Evolutionary conservation across 1,140 invertebrate species (phyloP).

Genomic region (Bombus consobrinus): DNA sequence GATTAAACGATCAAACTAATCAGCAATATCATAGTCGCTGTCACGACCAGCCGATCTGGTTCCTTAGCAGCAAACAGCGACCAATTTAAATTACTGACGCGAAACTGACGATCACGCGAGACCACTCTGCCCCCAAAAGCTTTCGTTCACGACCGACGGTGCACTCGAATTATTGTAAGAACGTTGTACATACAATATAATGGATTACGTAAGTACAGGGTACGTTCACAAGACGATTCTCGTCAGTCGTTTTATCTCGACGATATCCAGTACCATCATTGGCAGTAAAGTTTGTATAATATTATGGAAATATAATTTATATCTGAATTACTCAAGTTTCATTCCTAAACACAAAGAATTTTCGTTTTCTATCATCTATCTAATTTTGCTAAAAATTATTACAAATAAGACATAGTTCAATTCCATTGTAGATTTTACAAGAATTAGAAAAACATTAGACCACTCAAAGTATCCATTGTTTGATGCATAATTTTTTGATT

Average conservation of each 20-base stretch:
- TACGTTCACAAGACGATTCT: constrained; percentile 59
- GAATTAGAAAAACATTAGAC: not conserved
- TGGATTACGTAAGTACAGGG: constrained; percentile 65
- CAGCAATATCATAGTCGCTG: not conserved
- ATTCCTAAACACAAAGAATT: not conserved
- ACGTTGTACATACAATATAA: constrained; percentile 71
- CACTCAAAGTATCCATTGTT: not conserved
- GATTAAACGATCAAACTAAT: constrained; percentile 21
- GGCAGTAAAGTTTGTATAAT: not conserved
- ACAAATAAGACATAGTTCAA: not conserved
- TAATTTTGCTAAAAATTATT: not conserved
- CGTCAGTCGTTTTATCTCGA: constrained; percentile 46
- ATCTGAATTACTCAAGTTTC: not conserved
- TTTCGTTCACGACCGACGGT: constrained; percentile 55
- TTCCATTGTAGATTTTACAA: not conserved
- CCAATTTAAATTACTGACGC: not conserved
- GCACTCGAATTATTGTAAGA: constrained; percentile 66
- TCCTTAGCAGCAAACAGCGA: constrained; percentile 22
- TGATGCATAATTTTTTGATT: not conserved
- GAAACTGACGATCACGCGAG: constrained; percentile 19
- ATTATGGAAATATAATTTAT: not conserved
- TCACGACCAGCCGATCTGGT: constrained; percentile 2
- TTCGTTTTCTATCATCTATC: not conserved
- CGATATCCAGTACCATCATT: not conserved
- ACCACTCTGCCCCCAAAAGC: constrained; percentile 8